phyloP scores from a whole-genome alignment of 1,140 invertebrate species.

The Zeugodacus cucurbitae region DNA sequence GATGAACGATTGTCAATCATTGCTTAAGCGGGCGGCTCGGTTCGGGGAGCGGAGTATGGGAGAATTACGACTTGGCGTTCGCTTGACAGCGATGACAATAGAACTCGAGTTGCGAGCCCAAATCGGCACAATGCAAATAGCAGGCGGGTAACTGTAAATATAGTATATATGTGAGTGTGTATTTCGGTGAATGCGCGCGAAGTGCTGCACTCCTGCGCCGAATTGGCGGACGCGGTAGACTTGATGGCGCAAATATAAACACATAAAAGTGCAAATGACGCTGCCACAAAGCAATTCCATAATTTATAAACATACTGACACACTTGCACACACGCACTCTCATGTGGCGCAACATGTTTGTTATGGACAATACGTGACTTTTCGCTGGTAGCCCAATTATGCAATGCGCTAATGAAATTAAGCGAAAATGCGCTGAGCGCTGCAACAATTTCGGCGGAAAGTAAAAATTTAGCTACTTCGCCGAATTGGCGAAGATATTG shows the following conservation, averaged over 20 bases:
- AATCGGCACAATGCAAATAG: background rate
- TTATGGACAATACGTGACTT: constrained; percentile 1
- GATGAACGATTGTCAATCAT: background rate
- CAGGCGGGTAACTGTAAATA: background rate
- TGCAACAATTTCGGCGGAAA: constrained; percentile 13
- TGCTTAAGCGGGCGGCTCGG: background rate
- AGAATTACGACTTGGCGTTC: background rate
- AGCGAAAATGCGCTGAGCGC: background rate
- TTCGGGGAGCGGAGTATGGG: background rate
- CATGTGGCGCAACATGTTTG: background rate
- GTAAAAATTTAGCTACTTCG: background rate
- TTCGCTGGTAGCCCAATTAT: constrained; percentile 3
- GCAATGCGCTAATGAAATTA: background rate
- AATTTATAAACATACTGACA: background rate
- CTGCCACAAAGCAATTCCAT: background rate
- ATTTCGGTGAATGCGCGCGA: background rate
- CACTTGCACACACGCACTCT: no score
- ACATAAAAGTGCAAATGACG: constrained; percentile 2
- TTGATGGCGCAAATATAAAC: constrained; percentile 28
- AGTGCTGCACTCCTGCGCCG: background rate
- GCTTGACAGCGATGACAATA: background rate
- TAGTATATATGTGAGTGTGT: background rate
- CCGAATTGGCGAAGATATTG: background rate
- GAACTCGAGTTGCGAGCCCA: background rate
- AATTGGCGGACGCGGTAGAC: constrained; percentile 1